These are phyloP conservation scores for Virgularia gustaviana DNA, from an alignment of 92 coral and sea anemone genomes.

Conservation along the genomic window DNA sequence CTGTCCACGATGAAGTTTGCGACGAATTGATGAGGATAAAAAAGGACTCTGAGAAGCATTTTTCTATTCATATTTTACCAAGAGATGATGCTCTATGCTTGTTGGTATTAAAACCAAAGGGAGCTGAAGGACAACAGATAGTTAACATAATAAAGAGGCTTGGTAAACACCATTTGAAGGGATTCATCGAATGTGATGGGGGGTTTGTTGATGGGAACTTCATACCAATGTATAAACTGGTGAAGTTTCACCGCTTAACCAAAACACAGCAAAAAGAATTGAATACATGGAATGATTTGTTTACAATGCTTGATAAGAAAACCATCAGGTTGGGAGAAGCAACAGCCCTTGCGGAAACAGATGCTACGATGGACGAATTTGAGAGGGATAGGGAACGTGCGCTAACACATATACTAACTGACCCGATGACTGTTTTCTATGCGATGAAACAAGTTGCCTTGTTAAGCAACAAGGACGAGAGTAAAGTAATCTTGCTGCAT, in stretches of 20 bases:
- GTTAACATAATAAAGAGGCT: not conserved
- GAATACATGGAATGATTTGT: slow-evolving; percentile 12
- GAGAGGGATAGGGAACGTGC: not conserved
- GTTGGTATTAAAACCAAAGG: slow-evolving; percentile 9
- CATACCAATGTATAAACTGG: slow-evolving; percentile 4
- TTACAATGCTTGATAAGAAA: slow-evolving; percentile 1
- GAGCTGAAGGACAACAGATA: not conserved
- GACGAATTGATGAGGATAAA: not conserved
- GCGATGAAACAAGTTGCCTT: not conserved
- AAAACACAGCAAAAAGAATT: not conserved
- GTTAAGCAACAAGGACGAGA: not conserved
- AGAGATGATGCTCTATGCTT: not conserved
- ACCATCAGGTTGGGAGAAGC: not conserved
- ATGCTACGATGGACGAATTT: not conserved
- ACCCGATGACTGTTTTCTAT: slow-evolving; percentile 3
- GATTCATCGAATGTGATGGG: not conserved
- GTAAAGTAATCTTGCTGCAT: not conserved
- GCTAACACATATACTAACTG: slow-evolving; percentile 1
- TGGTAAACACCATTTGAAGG: not conserved
- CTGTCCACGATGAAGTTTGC: slow-evolving; percentile 2
- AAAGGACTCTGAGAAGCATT: not conserved
- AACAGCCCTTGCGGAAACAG: not conserved
- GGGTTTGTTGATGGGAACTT: not conserved
- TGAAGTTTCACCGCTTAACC: not conserved
- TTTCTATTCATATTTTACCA: not conserved